Percentiles rank a stretch among this genome's conserved stretches.
Conservation (phyloP, 2,113 vertebrate species). For the Leptobrachium ailaonicum region DNA sequence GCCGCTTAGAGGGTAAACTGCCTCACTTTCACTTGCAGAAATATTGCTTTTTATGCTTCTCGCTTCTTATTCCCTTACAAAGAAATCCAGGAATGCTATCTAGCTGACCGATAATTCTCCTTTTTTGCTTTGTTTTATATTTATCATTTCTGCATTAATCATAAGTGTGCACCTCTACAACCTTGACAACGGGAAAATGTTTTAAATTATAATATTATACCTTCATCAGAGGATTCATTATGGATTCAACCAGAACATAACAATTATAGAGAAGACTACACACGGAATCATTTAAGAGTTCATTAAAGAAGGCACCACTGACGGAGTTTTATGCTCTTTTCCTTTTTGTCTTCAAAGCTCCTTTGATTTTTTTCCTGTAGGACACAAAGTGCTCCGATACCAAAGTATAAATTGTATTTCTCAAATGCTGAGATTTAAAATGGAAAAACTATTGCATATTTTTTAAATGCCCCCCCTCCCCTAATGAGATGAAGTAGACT, state of each 20-base stretch:
- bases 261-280: neutral
- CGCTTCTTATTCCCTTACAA: neutral
- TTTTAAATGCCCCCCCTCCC: too few species aligned
- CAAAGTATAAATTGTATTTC: too few species aligned
- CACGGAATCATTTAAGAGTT: neutral
- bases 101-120: neutral
- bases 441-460: too few species aligned
- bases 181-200: neutral
- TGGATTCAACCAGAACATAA: neutral
- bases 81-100: neutral
- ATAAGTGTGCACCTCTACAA: neutral
- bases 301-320: neutral
- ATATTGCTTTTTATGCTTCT: slow-evolving; percentile 33
- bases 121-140: neutral
- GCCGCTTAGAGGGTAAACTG: slow-evolving; percentile 43
- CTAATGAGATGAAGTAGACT: too few species aligned
- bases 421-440: too few species aligned
- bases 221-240: neutral
- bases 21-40: slow-evolving; percentile 32
- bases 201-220: neutral
- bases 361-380: too few species aligned
- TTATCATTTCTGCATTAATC: neutral
- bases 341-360: too few species aligned
- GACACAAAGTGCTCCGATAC: too few species aligned
- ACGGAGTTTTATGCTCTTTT: too few species aligned